phyloP scores from a whole-genome alignment of 2,113 vertebrate genomes.

The Onychorhynchus coronatus region DNA sequence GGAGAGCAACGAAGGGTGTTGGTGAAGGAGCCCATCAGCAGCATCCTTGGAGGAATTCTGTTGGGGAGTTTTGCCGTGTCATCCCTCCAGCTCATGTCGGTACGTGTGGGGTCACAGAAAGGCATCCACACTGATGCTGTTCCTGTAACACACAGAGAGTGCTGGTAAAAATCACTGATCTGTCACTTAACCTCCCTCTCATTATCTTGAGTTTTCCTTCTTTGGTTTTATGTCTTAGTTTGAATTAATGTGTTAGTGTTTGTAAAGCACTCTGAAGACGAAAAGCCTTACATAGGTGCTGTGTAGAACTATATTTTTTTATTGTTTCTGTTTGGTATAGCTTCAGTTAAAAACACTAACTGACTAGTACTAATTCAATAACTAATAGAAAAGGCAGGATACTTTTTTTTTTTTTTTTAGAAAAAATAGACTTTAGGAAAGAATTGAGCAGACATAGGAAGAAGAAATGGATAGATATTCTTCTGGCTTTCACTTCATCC shows the following conservation, averaged over 20 bases:
- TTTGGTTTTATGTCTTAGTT: constrained; percentile 22
- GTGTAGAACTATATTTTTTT: constrained; percentile 8
- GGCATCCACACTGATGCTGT: background rate
- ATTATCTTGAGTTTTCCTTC: constrained; percentile 20
- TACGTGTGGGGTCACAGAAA: background rate
- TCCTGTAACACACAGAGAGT: background rate
- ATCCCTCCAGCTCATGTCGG: background rate
- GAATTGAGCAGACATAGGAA: accelerated
- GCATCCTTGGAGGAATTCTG: background rate
- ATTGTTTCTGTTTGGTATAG: background rate
- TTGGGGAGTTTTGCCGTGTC: background rate
- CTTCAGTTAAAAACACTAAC: background rate
- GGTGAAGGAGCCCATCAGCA: background rate
- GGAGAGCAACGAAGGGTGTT: background rate
- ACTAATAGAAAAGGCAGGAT: background rate
- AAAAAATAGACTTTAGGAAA: background rate
- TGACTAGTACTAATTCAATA: background rate
- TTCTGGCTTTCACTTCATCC: background rate
- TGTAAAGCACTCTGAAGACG: background rate
- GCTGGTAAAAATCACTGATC: background rate
- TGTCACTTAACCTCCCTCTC: background rate
- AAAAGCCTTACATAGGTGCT: background rate
- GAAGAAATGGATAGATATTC: background rate
- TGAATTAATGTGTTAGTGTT: background rate
- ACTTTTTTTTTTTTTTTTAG: background rate